Evolutionary conservation across 2,797 vertebrate species (phyloP), one percentile per base, ranked within the genome.

Genomic region (Ptychobarbus kaznakovi): DNA sequence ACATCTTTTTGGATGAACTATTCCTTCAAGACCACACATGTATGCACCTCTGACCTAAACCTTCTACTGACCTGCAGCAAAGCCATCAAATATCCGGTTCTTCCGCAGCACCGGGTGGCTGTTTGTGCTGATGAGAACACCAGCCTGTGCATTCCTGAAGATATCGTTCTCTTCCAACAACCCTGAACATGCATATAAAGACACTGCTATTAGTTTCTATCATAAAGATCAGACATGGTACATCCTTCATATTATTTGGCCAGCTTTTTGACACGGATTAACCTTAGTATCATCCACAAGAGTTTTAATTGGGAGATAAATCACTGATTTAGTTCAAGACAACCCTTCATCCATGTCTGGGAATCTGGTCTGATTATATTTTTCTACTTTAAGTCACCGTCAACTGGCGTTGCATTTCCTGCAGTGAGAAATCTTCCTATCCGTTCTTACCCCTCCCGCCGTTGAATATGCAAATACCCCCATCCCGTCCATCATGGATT

Each of bases 401-500:
- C 38, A 73, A 25, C 18, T 40, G 32, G 28, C 10, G 1, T 28
- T 20, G 35, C 35, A 56, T 56, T 82, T 82, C 2, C 38, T 46
- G 40, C 18, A 58, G 28, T 18, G 11, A 85, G 0, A 70, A 2
- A 49, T 12, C 1, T 13, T 35, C 1, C 75, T 12, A 49, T 44
- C 20, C 10, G 65, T 76, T 80, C 84, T 90, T 95, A 99, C 98
- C 98, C 97, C 98, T 96, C 91, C 98, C 98, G 61, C 98, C 98
- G 79, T 99, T 99, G 94, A 99, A 99, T 95, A 99, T 99, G 95
- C 98, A 99, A 94, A 99, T 99, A 84, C 98, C 98, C 5, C 98
- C 98, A 86, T 99, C 98, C 94, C 98, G 95, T 87, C 98, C 98
- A 65, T 99, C 98, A 11, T 99, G 98, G 92, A 99, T 99, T 95